These are phyloP conservation scores for Dinocampus coccinellae DNA, from an alignment of 2,888 invertebrate species.

Conservation along the genomic window DNA sequence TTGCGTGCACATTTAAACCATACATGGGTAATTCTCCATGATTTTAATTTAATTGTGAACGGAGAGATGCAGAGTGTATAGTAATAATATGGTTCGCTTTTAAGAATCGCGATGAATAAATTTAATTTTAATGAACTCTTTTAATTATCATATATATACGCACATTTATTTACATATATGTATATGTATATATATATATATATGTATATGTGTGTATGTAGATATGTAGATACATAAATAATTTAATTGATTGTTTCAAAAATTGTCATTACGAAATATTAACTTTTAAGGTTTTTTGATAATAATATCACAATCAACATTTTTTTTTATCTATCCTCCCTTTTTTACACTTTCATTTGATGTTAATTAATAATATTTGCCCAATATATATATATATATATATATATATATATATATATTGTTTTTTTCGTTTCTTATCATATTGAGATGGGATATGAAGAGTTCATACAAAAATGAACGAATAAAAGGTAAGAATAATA, in stretches of 20 bases:
- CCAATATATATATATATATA: not conserved
- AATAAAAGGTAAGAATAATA: slow-evolving; percentile 17
- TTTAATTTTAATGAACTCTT: slow-evolving; percentile 26
- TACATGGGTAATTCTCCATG: slow-evolving; percentile 35
- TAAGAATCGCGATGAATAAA: slow-evolving; percentile 48
- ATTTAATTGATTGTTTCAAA: slow-evolving; percentile 22
- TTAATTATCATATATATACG: slow-evolving; percentile 6
- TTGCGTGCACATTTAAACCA: slow-evolving; percentile 26
- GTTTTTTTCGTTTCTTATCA: too few species aligned
- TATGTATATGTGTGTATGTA: not conserved
- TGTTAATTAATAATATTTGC: not conserved
- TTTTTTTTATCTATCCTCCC: not conserved
- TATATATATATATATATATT: not conserved
- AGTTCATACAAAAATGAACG: slow-evolving; percentile 1
- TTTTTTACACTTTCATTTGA: not conserved
- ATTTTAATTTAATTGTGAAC: slow-evolving; percentile 44
- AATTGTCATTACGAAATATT: slow-evolving; percentile 13
- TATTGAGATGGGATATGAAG: slow-evolving; percentile 3
- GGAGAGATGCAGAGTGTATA: slow-evolving; percentile 40
- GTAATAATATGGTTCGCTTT: slow-evolving; percentile 45
- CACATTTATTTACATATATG: not conserved
- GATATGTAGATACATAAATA: not conserved
- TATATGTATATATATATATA: not conserved
- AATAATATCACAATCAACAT: not conserved
- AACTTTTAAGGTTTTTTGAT: slow-evolving; percentile 13